These are phyloP conservation scores for Ochropleura leucogaster DNA, from an alignment of 2,888 invertebrate genomes.

Conservation along the genomic window DNA sequence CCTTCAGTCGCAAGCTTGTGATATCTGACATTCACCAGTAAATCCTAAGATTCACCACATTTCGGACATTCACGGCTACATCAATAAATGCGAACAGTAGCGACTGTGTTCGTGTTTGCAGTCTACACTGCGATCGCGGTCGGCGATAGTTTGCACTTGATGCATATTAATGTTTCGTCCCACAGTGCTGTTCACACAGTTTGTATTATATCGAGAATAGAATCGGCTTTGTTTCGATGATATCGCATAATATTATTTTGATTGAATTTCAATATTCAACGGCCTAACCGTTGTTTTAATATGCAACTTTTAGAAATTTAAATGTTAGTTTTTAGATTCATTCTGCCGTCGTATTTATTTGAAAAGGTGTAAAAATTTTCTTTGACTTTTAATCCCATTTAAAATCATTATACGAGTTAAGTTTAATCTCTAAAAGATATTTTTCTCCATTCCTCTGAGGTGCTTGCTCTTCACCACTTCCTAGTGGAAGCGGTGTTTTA, in stretches of 20 bases:
- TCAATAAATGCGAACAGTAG: slow-evolving; percentile 40
- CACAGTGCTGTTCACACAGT: slow-evolving; percentile 61
- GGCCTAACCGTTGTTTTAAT: slow-evolving; percentile 19
- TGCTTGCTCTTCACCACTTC: no score
- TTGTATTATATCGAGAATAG: slow-evolving; percentile 61
- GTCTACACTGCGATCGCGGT: slow-evolving; percentile 68
- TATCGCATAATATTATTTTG: slow-evolving; percentile 51
- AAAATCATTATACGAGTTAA: neutral
- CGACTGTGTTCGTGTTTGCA: slow-evolving; percentile 69
- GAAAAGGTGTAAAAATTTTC: neutral
- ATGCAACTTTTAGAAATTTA: slow-evolving; percentile 17
- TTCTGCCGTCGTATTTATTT: neutral
- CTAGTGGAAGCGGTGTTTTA: no score
- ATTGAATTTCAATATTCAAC: slow-evolving; percentile 55
- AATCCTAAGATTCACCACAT: neutral
- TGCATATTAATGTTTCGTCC: slow-evolving; percentile 80
- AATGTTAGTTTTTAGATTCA: slow-evolving; percentile 6
- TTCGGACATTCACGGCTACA: neutral
- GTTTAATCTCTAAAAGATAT: neutral
- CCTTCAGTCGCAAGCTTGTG: no score
- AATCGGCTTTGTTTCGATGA: slow-evolving; percentile 48
- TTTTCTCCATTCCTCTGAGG: no score
- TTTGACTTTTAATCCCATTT: neutral
- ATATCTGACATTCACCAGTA: neutral
- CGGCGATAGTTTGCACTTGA: slow-evolving; percentile 78